phyloP scores from a whole-genome alignment of 1,140 invertebrate genomes.

The Drosophila sturtevanti region DNA sequence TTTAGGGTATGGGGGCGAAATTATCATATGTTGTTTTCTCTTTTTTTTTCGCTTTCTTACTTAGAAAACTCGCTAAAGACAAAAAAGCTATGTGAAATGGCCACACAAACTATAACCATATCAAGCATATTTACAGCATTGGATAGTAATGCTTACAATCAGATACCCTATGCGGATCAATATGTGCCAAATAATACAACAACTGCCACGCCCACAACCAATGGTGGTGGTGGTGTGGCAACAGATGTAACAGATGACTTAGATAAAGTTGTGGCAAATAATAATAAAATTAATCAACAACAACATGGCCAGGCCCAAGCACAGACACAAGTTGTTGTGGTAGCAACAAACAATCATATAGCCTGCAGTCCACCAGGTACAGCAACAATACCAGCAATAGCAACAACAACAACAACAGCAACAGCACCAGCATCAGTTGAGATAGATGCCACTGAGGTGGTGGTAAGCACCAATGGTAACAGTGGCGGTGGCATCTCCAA shows the following conservation, averaged over 20 bases:
- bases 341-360: conserved; percentile 44
- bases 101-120: conserved; percentile 77
- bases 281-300: conserved; percentile 80
- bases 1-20: no score
- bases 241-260: neutral
- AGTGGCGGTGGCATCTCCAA: conserved; percentile 8
- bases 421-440: conserved; percentile 5
- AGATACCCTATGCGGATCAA: conserved; percentile 82
- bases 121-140: conserved; percentile 76
- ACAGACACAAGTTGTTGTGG: conserved; percentile 24
- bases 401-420: conserved; percentile 24
- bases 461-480: neutral
- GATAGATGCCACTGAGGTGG: neutral
- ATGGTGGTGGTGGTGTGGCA: conserved; percentile 9
- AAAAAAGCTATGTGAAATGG: conserved; percentile 81
- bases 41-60: neutral
- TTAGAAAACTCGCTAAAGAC: conserved; percentile 70
- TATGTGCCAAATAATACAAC: conserved; percentile 79
- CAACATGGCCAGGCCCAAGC: conserved; percentile 54
- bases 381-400: conserved; percentile 6
- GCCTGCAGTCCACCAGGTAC: conserved; percentile 20
- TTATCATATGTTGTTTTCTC: no score
- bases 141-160: conserved; percentile 72
- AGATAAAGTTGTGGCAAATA: conserved; percentile 72
- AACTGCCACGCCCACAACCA: conserved; percentile 32